phyloP scores from a whole-genome alignment of 2,888 invertebrate genomes.

The Eilema sororculum region DNA sequence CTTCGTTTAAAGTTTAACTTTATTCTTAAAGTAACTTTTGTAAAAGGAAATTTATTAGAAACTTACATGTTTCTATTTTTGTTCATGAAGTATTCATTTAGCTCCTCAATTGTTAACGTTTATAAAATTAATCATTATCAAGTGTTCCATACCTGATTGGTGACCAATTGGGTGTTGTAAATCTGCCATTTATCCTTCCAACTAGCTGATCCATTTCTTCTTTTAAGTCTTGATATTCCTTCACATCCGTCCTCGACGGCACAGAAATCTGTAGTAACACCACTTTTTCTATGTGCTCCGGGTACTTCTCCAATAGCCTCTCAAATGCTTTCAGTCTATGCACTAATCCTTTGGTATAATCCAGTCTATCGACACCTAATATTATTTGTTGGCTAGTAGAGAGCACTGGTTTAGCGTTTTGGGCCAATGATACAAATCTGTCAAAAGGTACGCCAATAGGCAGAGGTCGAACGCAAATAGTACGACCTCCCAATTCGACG shows the following conservation, averaged over 20 bases:
- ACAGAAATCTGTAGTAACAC: constrained; percentile 94
- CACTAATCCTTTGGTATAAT: constrained; percentile 96
- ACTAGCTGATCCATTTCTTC: constrained; percentile 96
- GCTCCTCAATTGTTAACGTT: not conserved
- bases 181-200: constrained; percentile 95
- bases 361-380: constrained; percentile 95
- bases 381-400: constrained; percentile 93
- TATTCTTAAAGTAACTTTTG: no score
- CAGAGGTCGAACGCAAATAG: constrained; percentile 93
- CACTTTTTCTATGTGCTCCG: constrained; percentile 94
- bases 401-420: constrained; percentile 89
- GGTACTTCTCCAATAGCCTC: constrained; percentile 92
- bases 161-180: constrained; percentile 97
- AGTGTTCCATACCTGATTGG: constrained; percentile 89
- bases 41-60: no score
- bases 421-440: constrained; percentile 93
- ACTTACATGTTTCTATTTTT: no score
- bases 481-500: constrained; percentile 95
- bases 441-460: constrained; percentile 97
- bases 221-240: constrained; percentile 95
- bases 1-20: no score
- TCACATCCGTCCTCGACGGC: constrained; percentile 95
- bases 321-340: constrained; percentile 94
- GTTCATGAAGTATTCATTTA: not conserved
- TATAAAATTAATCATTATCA: not conserved